phyloP scores from a whole-genome alignment of 2,113 vertebrate genomes.

The Notarius lentiginosus region DNA sequence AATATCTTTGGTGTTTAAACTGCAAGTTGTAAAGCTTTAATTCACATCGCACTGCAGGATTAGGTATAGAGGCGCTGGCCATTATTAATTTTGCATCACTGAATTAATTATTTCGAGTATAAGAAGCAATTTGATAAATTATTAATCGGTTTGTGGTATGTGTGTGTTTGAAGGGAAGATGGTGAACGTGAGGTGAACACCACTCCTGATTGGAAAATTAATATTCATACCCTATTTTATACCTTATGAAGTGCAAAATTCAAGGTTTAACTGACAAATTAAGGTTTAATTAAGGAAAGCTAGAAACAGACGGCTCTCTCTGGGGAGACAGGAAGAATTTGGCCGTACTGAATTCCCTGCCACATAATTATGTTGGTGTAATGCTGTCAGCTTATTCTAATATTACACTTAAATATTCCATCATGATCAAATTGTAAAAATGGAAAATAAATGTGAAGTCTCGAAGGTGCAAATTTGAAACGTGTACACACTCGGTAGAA shows the following conservation, averaged over 20 bases:
- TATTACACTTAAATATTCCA: conserved; percentile 13
- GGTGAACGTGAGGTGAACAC: conserved; percentile 69
- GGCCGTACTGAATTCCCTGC: conserved; percentile 40
- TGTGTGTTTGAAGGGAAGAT: conserved; percentile 59
- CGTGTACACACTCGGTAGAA: background rate
- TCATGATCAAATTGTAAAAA: conserved; percentile 5
- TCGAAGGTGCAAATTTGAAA: conserved; percentile 1
- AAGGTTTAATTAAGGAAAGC: conserved; percentile 62
- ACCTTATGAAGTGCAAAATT: conserved; percentile 77
- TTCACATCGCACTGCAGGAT: conserved; percentile 63
- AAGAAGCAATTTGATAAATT: conserved; percentile 91
- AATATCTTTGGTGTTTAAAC: conserved; percentile 55
- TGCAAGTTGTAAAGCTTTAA: conserved; percentile 55
- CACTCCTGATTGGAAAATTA: conserved; percentile 83
- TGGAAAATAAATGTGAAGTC: background rate
- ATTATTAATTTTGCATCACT: conserved; percentile 87
- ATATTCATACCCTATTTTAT: conserved; percentile 86
- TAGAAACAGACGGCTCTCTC: conserved; percentile 56
- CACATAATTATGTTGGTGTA: background rate
- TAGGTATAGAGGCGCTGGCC: conserved; percentile 53
- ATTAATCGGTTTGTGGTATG: conserved; percentile 80
- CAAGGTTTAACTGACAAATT: conserved; percentile 57
- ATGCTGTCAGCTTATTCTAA: background rate
- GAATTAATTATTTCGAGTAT: conserved; percentile 89
- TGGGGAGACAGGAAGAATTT: conserved; percentile 39